Evolutionary conservation across 2,797 vertebrate genomes (phyloP).

Genomic region (Anguilla megastoma): DNA sequence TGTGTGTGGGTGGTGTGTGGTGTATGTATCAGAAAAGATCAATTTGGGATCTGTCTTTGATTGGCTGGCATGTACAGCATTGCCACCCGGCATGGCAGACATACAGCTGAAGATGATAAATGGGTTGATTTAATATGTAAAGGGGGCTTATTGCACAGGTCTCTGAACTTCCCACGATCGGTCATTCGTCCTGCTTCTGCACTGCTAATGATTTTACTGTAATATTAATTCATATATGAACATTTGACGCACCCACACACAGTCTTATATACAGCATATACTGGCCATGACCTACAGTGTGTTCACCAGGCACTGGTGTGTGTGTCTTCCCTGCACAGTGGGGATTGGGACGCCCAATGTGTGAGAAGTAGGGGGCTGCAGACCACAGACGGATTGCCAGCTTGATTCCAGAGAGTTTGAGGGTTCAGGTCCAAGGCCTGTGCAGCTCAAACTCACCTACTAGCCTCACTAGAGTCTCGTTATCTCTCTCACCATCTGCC

Average conservation of each 20-base stretch:
- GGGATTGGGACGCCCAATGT: slow-evolving; percentile 23
- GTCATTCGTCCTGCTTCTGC: background rate
- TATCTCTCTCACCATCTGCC: slow-evolving; percentile 56
- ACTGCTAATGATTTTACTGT: background rate
- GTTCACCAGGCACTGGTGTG: slow-evolving; percentile 37
- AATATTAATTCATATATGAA: background rate
- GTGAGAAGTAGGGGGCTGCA: background rate
- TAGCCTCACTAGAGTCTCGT: slow-evolving; percentile 42
- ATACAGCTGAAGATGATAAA: background rate
- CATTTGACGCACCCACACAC: background rate
- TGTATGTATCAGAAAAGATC: background rate
- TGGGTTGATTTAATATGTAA: background rate
- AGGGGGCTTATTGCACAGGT: background rate
- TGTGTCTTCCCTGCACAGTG: slow-evolving; percentile 44
- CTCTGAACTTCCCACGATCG: background rate
- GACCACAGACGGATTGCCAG: slow-evolving; percentile 51
- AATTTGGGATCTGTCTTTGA: background rate
- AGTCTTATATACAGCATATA: background rate
- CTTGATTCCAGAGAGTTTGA: slow-evolving; percentile 48
- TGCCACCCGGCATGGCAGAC: background rate
- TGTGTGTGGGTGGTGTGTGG: background rate
- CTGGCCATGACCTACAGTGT: background rate
- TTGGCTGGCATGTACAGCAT: background rate
- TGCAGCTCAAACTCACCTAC: slow-evolving; percentile 44
- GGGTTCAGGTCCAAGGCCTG: slow-evolving; percentile 43